Conservation (phyloP, 2,888 invertebrate genomes). For the Drosophila prostipennis region DNA sequence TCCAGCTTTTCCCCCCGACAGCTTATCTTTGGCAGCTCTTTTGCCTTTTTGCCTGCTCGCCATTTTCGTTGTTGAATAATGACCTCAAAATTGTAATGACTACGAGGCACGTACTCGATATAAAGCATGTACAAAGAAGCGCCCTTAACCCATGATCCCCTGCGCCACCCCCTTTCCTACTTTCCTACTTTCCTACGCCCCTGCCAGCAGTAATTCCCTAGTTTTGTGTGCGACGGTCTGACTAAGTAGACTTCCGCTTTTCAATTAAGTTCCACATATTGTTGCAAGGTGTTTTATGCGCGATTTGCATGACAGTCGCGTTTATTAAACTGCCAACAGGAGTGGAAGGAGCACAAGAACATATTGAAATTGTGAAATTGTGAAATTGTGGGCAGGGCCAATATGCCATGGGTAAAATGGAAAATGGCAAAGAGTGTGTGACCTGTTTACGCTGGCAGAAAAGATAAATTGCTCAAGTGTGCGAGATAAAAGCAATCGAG, state of each 20-base stretch:
- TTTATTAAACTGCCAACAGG: conserved; percentile 65
- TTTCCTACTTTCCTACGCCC: not conserved
- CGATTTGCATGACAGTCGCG: conserved; percentile 74
- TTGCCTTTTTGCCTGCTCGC: conserved; percentile 68
- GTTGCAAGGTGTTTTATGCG: conserved; percentile 77
- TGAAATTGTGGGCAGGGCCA: conserved; percentile 47
- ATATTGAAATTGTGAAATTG: conserved; percentile 23
- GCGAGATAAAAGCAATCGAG: conserved; percentile 40
- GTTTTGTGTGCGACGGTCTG: conserved; percentile 51
- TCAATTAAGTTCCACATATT: conserved; percentile 76
- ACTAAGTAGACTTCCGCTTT: conserved; percentile 79
- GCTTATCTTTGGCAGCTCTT: conserved; percentile 43
- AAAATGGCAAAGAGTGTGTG: conserved; percentile 24
- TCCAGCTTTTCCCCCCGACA: not conserved
- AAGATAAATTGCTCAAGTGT: conserved; percentile 47
- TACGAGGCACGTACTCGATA: conserved; percentile 76
- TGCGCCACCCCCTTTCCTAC: not conserved
- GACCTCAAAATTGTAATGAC: conserved; percentile 78
- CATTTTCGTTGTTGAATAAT: conserved; percentile 73
- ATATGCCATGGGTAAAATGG: conserved; percentile 33
- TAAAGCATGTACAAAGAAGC: conserved; percentile 53
- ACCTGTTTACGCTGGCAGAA: conserved; percentile 45
- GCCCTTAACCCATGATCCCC: conserved; percentile 2
- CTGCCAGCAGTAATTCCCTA: conserved; percentile 3
- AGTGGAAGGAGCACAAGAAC: conserved; percentile 18